Base-by-base conservation (phyloP, 2,797 vertebrate genomes). In the Pipistrellus nathusii region DNA sequence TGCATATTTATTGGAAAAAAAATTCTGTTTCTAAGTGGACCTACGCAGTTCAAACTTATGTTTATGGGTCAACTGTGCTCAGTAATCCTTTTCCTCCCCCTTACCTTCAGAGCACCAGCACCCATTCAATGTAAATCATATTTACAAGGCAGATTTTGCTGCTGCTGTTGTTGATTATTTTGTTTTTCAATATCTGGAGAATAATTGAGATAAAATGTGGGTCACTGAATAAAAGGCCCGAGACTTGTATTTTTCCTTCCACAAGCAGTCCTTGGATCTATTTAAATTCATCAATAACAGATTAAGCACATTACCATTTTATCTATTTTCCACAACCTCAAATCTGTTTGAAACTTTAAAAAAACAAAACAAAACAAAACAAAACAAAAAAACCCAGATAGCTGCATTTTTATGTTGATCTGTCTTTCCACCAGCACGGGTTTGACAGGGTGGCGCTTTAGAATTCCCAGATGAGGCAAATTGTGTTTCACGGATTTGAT, bases 121-220 rank as follows among this genome's bases (percentile, higher is more conserved):
- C 44, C 27, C 91, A 90, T n/a, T 95, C 91, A 44, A 21, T 91
- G 64, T 68, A 85, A 91, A 94, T 94, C 51, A 10, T 83, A 80
- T 96, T 94, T 90, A 68, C 55, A 90, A 88, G 48, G 48, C n/a
- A 93, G 30, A 13, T 75, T 93, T 81, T 85, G 41, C n/a, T 94
- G 85, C 25, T 95, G 88, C 38, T 93, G 85, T 73, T 93, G 93
- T 81, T 91, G 92, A 94, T 94, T 64, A 69, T 87, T 96, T 86
- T 91, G 44, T 55, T 95, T 80, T 94, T 94, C 85, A 80, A 48
- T 93, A 93, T 95, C 75, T 95, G 87, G 48, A 53, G 27, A 76
- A 62, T 95, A 91, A 95, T 91, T 91, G 93, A 95, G 91, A 97
- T 96, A 96, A 97, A 97, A 96, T 97, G 59, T 95, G 75, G 94